These are phyloP conservation scores for Parauchenoglanis punctatus DNA, from an alignment of 2,797 vertebrate genomes.

Conservation along the genomic window DNA sequence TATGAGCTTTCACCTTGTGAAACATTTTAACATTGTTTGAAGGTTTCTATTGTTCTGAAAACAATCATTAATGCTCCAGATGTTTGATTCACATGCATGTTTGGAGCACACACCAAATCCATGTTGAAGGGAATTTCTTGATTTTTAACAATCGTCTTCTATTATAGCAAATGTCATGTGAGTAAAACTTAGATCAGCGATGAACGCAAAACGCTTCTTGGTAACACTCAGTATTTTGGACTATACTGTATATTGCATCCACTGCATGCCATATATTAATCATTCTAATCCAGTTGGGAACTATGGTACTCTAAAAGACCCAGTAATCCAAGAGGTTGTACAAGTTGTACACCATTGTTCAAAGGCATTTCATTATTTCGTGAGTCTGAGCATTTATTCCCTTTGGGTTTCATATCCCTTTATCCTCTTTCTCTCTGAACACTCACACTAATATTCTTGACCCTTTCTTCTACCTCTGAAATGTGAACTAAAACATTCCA, in stretches of 20 bases:
- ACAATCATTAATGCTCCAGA: background rate
- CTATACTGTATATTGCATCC: background rate
- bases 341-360: background rate
- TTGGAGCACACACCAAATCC: background rate
- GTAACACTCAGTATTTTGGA: background rate
- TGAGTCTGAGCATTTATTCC: background rate
- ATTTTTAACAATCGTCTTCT: background rate
- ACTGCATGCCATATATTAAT: background rate
- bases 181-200: background rate
- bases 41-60: background rate
- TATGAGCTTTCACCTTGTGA: background rate
- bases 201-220: background rate
- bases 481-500: too few relatives aligned
- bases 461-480: too few relatives aligned
- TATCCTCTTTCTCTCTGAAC: background rate
- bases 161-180: background rate
- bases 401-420: background rate
- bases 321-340: background rate
- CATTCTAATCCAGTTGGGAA: background rate
- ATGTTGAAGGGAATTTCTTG: background rate
- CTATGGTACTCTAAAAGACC: background rate
- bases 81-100: background rate
- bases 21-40: background rate
- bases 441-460: too few relatives aligned
- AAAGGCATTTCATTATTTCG: conserved; percentile 33